phyloP scores from a whole-genome alignment of 2,797 vertebrate species.

The Rhincodon typus region DNA sequence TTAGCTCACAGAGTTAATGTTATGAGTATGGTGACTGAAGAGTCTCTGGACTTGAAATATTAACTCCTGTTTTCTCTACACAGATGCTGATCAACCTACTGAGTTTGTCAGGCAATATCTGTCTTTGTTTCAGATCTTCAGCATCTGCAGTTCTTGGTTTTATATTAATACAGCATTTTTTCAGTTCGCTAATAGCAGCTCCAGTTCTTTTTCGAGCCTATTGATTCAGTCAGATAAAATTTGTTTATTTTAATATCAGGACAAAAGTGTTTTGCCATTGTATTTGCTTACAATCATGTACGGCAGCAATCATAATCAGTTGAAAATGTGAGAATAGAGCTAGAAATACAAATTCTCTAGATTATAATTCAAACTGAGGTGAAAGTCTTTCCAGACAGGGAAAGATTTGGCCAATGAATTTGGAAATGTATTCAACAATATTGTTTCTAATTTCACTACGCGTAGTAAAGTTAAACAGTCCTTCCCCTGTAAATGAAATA shows the following conservation, averaged over 20 bases:
- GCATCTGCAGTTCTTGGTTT: no score
- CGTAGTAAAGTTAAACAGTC: neutral
- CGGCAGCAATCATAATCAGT: neutral
- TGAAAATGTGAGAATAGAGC: neutral
- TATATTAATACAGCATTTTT: neutral
- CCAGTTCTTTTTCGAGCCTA: neutral
- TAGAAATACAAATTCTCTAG: neutral
- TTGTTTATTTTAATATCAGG: neutral
- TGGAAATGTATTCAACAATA: neutral
- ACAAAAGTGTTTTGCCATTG: neutral
- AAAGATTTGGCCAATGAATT: neutral
- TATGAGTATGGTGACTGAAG: no score
- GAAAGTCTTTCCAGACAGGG: neutral
- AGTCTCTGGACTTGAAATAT: no score
- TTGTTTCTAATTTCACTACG: neutral
- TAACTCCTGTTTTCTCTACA: no score
- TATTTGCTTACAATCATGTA: neutral
- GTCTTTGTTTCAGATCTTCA: no score
- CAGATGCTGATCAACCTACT: no score
- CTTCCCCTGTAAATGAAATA: neutral
- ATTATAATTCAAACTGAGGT: neutral
- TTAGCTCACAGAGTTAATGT: neutral
- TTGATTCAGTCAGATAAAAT: neutral
- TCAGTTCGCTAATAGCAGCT: neutral
- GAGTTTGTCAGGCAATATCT: no score